Evolutionary conservation across 1,140 invertebrate genomes (phyloP).

Genomic region (Leucophenga varia): DNA sequence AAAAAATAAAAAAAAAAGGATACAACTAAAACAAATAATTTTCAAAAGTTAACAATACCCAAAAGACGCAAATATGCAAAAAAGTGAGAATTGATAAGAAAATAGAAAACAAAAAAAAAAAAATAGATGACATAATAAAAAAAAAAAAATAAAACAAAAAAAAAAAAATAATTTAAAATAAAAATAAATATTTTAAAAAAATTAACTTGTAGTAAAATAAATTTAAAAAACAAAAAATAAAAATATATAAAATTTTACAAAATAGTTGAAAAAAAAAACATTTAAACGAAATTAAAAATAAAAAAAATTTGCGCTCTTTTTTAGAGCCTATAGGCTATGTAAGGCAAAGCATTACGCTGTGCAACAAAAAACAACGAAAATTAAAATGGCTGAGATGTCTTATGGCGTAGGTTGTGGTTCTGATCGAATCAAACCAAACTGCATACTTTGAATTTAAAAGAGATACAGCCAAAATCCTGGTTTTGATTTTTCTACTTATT

Average conservation of each 20-base stretch:
- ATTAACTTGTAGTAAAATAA: too few species aligned
- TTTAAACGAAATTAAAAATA: constrained; percentile 21
- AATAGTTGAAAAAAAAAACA: constrained; percentile 2
- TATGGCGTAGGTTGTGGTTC: too few species aligned
- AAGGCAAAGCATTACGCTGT: too few species aligned
- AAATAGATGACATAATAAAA: constrained; percentile 22
- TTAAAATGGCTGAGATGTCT: too few species aligned
- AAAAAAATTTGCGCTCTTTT: too few species aligned
- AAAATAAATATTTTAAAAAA: constrained; percentile 2
- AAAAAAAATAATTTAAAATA: background rate
- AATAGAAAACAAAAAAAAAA: constrained; percentile 25
- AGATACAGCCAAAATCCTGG: too few species aligned
- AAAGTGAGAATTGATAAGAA: constrained; percentile 47
- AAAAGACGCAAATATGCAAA: constrained; percentile 51
- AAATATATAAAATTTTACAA: background rate
- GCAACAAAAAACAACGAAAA: too few species aligned
- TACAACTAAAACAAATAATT: constrained; percentile 32
- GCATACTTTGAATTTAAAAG: too few species aligned
- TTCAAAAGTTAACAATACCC: constrained; percentile 55
- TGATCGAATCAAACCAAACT: too few species aligned
- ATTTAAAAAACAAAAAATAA: constrained; percentile 2
- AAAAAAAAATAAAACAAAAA: background rate
- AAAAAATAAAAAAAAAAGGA: background rate
- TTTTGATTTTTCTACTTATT: too few species aligned
- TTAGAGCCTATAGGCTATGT: too few species aligned